Base-by-base conservation (phyloP, 2,113 vertebrate genomes). In the Entelurus aequoreus region DNA sequence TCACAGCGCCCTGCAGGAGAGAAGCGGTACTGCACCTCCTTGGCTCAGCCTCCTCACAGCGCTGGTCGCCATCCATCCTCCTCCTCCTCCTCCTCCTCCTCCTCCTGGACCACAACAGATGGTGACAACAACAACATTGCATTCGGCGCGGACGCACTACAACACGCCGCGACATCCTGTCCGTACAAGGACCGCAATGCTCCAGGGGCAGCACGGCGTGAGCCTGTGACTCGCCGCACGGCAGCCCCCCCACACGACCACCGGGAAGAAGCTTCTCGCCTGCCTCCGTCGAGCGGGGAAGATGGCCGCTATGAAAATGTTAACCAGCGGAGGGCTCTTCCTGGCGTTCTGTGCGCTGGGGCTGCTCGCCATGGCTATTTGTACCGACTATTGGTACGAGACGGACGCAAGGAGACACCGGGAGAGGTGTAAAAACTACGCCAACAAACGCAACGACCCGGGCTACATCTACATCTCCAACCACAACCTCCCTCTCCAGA, bases 341-440 rank as follows among this genome's bases (percentile, higher is more conserved):
- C 77, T 95, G 87, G 93, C 94, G 58, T 80, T 94, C 66, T 92
- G 91, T 59, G 90, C 94, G 60, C 84, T 94, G 51, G 91, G 90
- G 54, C 87, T 94, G 54, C 88, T 95, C 77, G 89, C 90, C 63
- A 93, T 93, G 88, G 94, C 94, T 44, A 93, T 95, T 60, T 93
- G 94, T 86, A 95, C 94, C 82, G 94, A 94, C 64, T 91, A 91
- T 54, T 95, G 94, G 93, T 95, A 95, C 81, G 93, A 95, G 89
- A 95, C 93, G 19, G 94, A 95, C 74, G 93, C 94, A 8, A 82
- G 94, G 82, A 86, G 92, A 60, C 93, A 95, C 77, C 91, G 94
- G 0, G 93, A 94, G 65, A 89, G 93, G 79, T 95, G 94, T 84
- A 93, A 93, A 74, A 92, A 91, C 83, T 93, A 92, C 77, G 91